Evolutionary conservation across 1,140 invertebrate genomes (phyloP).

Genomic region (Papilio glaucus): DNA sequence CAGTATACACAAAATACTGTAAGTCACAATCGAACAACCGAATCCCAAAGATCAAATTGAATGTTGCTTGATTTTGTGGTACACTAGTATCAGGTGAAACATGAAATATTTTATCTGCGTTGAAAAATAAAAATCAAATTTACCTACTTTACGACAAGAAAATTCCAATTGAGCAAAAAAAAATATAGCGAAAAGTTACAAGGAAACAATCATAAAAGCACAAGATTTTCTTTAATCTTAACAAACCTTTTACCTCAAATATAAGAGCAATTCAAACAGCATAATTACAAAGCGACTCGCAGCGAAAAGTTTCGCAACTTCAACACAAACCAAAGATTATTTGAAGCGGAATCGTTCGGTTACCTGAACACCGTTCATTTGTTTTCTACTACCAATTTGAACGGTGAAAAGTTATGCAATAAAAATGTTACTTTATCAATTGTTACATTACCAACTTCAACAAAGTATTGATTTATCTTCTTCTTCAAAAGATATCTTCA

Average conservation of each 20-base stretch:
- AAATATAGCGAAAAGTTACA: neutral
- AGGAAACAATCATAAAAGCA: neutral
- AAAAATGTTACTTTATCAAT: neutral
- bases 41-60: no score
- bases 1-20: no score
- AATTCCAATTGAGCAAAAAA: neutral
- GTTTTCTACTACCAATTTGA: conserved; percentile 9
- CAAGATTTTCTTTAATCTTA: conserved; percentile 9
- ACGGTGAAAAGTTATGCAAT: neutral
- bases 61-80: no score
- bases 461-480: no score
- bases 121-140: neutral
- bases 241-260: conserved; percentile 13
- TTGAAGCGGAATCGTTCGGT: conserved; percentile 12
- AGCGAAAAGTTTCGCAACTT: conserved; percentile 4
- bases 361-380: conserved; percentile 5
- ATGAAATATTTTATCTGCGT: no score
- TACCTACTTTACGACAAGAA: neutral
- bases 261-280: conserved; percentile 11
- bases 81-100: no score
- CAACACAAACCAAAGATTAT: conserved; percentile 22
- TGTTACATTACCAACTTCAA: conserved; percentile 93
- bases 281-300: conserved; percentile 14
- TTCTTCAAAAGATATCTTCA: no score
- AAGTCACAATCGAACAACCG: no score